Conservation (phyloP, 2,113 vertebrate species). For the Alexandromys fortis region DNA sequence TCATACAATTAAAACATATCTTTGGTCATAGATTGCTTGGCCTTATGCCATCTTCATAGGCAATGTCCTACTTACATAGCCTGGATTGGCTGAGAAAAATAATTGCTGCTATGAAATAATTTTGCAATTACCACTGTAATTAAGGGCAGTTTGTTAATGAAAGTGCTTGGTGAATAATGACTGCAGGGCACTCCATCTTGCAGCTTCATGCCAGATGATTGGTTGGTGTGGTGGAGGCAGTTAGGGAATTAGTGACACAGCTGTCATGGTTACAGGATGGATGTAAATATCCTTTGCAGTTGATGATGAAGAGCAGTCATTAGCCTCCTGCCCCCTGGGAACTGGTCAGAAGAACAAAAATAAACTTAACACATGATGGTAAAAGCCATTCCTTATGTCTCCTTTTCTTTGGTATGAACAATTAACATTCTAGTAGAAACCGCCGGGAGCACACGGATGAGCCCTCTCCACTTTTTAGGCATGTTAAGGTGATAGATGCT, state of each 20-base stretch:
- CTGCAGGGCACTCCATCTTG: conserved; percentile 84
- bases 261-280: conserved; percentile 83
- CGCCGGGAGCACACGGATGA: conserved; percentile 4
- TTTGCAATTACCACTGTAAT: conserved; percentile 88
- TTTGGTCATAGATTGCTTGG: conserved; percentile 79
- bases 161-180: conserved; percentile 85
- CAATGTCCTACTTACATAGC: conserved; percentile 82
- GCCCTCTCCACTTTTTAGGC: conserved; percentile 38
- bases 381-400: conserved; percentile 65
- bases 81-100: conserved; percentile 85
- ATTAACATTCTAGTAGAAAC: conserved; percentile 66
- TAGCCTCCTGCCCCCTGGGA: conserved; percentile 84
- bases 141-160: conserved; percentile 91
- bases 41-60: conserved; percentile 74
- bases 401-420: conserved; percentile 72
- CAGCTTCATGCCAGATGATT: conserved; percentile 70
- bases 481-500: conserved; percentile 60
- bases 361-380: conserved; percentile 76
- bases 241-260: conserved; percentile 82
- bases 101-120: conserved; percentile 88
- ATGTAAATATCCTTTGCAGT: conserved; percentile 72
- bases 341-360: conserved; percentile 83
- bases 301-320: conserved; percentile 84
- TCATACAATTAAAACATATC: conserved; percentile 29
- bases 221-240: conserved; percentile 73